Evolutionary conservation across 2,888 invertebrate genomes (phyloP).

Genomic region (Eilema caniola): DNA sequence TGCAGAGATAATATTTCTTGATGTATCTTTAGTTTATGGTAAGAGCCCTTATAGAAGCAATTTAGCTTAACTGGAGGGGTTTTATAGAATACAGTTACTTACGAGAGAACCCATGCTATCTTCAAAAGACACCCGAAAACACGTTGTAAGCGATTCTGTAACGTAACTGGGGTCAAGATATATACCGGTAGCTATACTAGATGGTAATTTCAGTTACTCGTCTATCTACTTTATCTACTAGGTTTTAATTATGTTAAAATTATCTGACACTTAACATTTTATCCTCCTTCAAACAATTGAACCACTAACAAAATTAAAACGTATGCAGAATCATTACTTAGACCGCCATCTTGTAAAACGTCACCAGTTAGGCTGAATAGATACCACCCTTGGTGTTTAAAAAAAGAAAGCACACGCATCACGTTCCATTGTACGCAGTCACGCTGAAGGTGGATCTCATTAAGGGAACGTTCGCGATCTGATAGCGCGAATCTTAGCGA

Average conservation of each 20-base stretch:
- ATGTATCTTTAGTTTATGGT: no score
- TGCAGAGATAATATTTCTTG: no score
- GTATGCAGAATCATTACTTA: constrained; percentile 81
- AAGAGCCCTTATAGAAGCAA: no score
- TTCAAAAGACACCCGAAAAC: no score
- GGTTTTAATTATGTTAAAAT: neutral
- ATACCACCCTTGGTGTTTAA: constrained; percentile 76
- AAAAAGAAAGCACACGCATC: constrained; percentile 80
- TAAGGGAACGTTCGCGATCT: constrained; percentile 81
- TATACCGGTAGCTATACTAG: no score
- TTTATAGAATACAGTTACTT: no score
- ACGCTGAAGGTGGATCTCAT: constrained; percentile 83
- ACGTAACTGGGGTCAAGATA: no score
- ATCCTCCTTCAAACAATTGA: constrained; percentile 33
- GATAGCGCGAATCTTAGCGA: constrained; percentile 83
- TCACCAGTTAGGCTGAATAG: constrained; percentile 73
- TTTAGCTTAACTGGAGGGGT: no score
- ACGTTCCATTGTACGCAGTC: constrained; percentile 82
- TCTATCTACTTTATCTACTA: no score
- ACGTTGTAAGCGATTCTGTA: no score
- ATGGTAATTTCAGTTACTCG: no score
- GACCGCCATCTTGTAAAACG: constrained; percentile 81
- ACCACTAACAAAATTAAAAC: constrained; percentile 63
- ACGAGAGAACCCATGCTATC: no score
- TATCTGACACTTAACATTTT: constrained; percentile 18